Evolutionary conservation across 2,888 invertebrate genomes (phyloP), one percentile per base, ranked within the genome.

Genomic region (Julus scanicus): DNA sequence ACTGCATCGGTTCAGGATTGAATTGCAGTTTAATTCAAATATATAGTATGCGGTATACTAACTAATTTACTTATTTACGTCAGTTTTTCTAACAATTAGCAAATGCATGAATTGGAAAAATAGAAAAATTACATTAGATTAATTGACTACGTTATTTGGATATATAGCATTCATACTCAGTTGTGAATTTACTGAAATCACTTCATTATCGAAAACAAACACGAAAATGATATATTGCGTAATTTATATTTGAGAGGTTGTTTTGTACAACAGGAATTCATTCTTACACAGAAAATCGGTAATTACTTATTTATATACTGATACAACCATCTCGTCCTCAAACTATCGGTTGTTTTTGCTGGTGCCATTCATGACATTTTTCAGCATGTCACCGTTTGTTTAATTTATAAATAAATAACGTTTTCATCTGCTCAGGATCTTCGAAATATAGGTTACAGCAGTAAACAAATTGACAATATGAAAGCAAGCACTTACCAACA

Each of bases 401-500:
- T 80, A 80, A 8, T 11, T 71, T 63, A n/a, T 6, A 20, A 63
- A 29, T 29, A 29, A 29, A 29, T 29, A 29, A 9, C 71, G 8
- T 29, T 29, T 29, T 80, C 80, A 37, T 80, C 80, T 80, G 80
- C 80, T 80, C 15, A 63, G 80, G 9, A 80, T 37, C 9, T 37
- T 53, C 11, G 13, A 29, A 80, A 44, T 80, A 86, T 49, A 86
- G 53, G 53, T 84, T 84, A 86, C 86, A 86, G 17, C 11, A 37
- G 13, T 71, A 15, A 80, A 80, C 15, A 37, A 37, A 80, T 80
- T 80, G 80, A 80, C 80, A 37, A 37, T 37, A 13, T 29, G 13
- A 80, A 80, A 44, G 37, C 37, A 37, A 15, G 37, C 37, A 86
- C 86, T 86, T 53, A 86, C 86, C 86, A 86, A 86, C 86, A 86